These are phyloP conservation scores for Enteromius unitaeniatus DNA, from an alignment of 2,797 vertebrate genomes.

Conservation along the genomic window DNA sequence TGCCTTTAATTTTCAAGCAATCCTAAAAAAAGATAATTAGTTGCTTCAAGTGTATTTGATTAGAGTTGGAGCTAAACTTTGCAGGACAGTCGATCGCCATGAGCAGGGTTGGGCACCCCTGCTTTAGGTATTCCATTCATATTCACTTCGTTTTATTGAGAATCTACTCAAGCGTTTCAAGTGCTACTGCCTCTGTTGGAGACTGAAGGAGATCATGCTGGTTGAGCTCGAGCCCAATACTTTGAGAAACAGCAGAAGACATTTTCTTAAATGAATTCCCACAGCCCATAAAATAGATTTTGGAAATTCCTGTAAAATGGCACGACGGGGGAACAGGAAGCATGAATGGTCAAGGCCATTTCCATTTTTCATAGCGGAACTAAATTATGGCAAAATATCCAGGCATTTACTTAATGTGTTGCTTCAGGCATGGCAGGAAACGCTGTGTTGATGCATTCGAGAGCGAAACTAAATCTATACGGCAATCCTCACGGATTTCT, in stretches of 20 bases:
- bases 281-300: conserved; percentile 3
- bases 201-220: conserved; percentile 34
- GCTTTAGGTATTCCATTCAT: conserved; percentile 9
- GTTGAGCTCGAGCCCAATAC: conserved; percentile 19
- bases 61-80: too few species aligned
- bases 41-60: too few species aligned
- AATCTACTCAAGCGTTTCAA: conserved; percentile 18
- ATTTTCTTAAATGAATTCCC: conserved; percentile 22
- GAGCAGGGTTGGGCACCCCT: too few species aligned
- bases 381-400: not conserved
- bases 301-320: conserved; percentile 24
- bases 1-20: too few species aligned
- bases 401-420: not conserved
- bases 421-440: conserved; percentile 6
- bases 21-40: too few species aligned
- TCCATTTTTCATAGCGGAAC: not conserved
- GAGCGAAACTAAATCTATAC: not conserved
- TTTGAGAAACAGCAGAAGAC: conserved; percentile 20
- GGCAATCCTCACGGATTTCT: not conserved
- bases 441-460: conserved; percentile 11
- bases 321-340: not conserved
- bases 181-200: conserved; percentile 4
- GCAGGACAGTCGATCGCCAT: too few species aligned
- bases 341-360: conserved; percentile 13
- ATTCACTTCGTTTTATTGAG: conserved; percentile 5